Evolutionary conservation across 2,113 vertebrate genomes (phyloP).

Genomic region (Spilogale gracilis): DNA sequence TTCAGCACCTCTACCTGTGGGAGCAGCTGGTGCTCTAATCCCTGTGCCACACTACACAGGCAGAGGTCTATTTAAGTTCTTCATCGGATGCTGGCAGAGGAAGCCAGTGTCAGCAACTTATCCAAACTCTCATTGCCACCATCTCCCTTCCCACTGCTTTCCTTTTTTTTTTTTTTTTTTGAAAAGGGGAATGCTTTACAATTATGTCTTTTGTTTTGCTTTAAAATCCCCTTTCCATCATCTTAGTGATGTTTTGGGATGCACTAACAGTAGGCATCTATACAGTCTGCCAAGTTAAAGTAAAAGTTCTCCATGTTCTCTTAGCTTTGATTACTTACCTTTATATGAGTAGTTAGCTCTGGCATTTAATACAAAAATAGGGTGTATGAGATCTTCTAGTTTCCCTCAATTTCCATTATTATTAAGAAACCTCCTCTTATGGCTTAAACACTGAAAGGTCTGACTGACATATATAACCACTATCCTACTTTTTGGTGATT

Average conservation of each 20-base stretch:
- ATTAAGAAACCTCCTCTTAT: conserved; percentile 9
- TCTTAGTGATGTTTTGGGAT: neutral
- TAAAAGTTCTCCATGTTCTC: neutral
- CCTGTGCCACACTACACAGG: neutral
- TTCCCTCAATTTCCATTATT: neutral
- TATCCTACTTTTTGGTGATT: neutral
- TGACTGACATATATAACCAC: neutral
- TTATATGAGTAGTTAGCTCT: neutral
- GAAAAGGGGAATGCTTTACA: neutral
- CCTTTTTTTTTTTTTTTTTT: neutral
- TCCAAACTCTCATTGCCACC: neutral
- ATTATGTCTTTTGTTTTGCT: neutral
- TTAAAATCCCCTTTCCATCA: neutral
- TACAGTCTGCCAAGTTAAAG: neutral
- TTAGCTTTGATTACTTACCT: neutral
- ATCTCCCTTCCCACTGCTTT: neutral
- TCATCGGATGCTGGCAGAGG: neutral
- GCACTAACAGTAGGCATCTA: neutral
- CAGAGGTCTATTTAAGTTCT: neutral
- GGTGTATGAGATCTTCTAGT: neutral
- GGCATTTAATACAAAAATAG: neutral
- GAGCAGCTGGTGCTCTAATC: neutral
- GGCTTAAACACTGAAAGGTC: neutral
- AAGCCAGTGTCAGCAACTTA: conserved; percentile 20
- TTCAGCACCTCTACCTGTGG: neutral